phyloP scores from a whole-genome alignment of 2,888 invertebrate genomes.

The Hirtodrosophila alboralis region DNA sequence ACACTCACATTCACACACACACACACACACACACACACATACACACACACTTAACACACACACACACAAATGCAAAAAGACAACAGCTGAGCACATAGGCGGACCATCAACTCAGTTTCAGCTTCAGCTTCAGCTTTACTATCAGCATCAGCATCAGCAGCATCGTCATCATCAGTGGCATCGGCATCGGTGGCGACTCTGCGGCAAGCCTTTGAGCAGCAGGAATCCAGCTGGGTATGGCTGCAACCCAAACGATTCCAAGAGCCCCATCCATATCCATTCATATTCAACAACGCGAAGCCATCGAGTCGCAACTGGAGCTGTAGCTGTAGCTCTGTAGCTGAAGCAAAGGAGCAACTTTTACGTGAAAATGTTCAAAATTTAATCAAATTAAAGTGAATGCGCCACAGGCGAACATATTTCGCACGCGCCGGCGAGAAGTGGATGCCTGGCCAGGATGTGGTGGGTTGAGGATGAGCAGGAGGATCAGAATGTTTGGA shows the following conservation, averaged over 20 bases:
- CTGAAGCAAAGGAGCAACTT: constrained; percentile 73
- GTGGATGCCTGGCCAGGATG: constrained; percentile 40
- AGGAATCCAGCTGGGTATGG: constrained; percentile 58
- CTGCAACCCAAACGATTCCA: constrained; percentile 37
- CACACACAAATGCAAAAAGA: constrained; percentile 48
- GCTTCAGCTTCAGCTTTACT: constrained; percentile 16
- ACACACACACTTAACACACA: constrained; percentile 19
- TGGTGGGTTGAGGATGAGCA: too few relatives aligned
- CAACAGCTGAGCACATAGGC: constrained; percentile 70
- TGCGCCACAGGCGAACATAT: constrained; percentile 77
- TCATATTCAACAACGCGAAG: constrained; percentile 23
- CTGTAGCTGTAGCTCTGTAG: neutral
- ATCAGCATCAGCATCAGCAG: constrained; percentile 16
- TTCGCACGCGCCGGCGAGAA: constrained; percentile 70
- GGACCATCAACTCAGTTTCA: too few relatives aligned
- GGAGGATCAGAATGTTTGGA: constrained; percentile 9
- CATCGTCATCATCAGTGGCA: constrained; percentile 24
- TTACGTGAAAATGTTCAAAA: constrained; percentile 82
- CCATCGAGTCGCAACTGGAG: constrained; percentile 11
- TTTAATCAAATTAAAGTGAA: constrained; percentile 82
- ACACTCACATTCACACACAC: constrained; percentile 21
- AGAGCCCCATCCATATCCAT: constrained; percentile 40
- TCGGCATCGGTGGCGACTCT: constrained; percentile 51
- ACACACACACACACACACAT: constrained; percentile 55
- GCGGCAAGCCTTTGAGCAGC: constrained; percentile 64